Evolutionary conservation across 2,797 vertebrate genomes (phyloP).

Genomic region (Sardinella longiceps): DNA sequence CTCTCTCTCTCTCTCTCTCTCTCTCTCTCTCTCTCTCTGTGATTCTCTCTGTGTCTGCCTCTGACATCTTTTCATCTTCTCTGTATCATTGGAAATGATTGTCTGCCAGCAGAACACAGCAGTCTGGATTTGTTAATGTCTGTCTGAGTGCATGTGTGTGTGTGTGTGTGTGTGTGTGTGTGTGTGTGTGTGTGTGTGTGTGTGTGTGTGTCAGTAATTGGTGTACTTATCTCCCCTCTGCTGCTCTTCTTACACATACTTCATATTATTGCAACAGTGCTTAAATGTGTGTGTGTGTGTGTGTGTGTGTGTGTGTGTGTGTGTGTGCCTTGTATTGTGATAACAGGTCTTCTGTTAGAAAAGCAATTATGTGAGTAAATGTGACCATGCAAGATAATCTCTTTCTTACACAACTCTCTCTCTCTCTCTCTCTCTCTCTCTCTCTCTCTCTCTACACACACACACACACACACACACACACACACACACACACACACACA

Average conservation of each 20-base stretch:
- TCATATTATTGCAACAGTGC: not conserved
- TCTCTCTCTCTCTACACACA: no score
- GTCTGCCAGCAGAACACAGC: not conserved
- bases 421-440: no score
- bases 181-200: not conserved
- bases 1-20: not conserved
- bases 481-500: no score
- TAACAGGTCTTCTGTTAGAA: no score
- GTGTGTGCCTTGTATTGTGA: not conserved
- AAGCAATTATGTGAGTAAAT: no score
- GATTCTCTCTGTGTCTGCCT: not conserved
- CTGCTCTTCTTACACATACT: not conserved
- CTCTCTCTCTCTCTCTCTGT: conserved; percentile 19
- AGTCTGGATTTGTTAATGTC: not conserved
- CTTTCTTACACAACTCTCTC: no score
- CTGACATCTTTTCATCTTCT: not conserved
- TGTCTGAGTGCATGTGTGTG: not conserved
- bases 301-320: not conserved
- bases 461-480: no score
- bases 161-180: not conserved
- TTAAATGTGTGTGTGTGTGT: not conserved
- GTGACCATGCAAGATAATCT: no score
- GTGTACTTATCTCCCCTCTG: not conserved
- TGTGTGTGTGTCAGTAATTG: not conserved
- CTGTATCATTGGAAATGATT: not conserved